These are phyloP conservation scores for Drosophila nigrodunni DNA, from an alignment of 1,140 invertebrate genomes.

Conservation along the genomic window DNA sequence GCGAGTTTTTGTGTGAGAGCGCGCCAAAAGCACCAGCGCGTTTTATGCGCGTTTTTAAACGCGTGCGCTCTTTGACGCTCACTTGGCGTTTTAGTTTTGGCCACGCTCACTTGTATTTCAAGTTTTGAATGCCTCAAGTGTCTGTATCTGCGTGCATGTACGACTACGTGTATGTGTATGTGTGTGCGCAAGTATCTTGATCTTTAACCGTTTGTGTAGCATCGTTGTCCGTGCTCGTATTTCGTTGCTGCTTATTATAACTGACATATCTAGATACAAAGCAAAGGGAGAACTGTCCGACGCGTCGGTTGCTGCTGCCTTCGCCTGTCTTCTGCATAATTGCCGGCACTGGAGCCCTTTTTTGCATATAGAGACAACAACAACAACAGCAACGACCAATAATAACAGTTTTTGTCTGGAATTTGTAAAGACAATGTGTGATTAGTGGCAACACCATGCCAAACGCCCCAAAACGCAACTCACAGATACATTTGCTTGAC, in stretches of 20 bases:
- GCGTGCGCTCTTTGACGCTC: slow-evolving; percentile 16
- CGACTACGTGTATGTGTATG: slow-evolving; percentile 6
- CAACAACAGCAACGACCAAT: slow-evolving; percentile 25
- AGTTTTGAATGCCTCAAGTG: slow-evolving; percentile 57
- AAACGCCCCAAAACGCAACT: slow-evolving; percentile 20
- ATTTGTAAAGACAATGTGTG: slow-evolving; percentile 61
- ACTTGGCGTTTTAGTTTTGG: slow-evolving; percentile 52
- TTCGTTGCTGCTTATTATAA: slow-evolving; percentile 75
- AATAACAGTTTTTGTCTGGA: slow-evolving; percentile 64
- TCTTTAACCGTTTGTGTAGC: slow-evolving; percentile 56
- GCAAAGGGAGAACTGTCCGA: slow-evolving; percentile 1
- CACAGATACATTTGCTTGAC: neutral
- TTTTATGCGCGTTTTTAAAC: slow-evolving; percentile 50
- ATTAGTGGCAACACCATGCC: slow-evolving; percentile 71
- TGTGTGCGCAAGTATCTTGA: slow-evolving; percentile 61
- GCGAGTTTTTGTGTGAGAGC: slow-evolving; percentile 1
- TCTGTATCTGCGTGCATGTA: slow-evolving; percentile 13
- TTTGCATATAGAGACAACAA: slow-evolving; percentile 50
- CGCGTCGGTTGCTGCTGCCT: slow-evolving; percentile 2
- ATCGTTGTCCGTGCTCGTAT: slow-evolving; percentile 62
- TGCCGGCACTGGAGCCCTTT: slow-evolving; percentile 48
- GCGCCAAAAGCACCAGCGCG: slow-evolving; percentile 20
- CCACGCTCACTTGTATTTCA: slow-evolving; percentile 71
- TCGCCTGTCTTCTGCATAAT: slow-evolving; percentile 53
- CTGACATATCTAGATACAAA: slow-evolving; percentile 73